Evolutionary conservation across 2,113 vertebrate genomes (phyloP).

Genomic region (Halcyon malimbica): DNA sequence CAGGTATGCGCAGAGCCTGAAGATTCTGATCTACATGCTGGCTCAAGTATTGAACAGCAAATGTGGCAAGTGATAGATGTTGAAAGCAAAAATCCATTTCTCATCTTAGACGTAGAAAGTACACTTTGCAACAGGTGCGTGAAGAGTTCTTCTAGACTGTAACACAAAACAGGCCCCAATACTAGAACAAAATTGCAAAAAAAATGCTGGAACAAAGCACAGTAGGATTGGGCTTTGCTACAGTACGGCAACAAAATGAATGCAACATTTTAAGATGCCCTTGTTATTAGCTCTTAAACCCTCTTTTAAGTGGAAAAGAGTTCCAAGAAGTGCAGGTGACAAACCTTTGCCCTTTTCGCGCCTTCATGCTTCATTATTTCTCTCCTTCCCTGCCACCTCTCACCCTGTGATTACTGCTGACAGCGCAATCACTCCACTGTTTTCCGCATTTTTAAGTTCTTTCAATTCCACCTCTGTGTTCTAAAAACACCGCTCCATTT

Average conservation of each 20-base stretch:
- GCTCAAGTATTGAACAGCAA: neutral
- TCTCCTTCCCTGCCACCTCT: neutral
- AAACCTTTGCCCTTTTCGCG: neutral
- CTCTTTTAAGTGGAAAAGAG: neutral
- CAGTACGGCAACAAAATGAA: neutral
- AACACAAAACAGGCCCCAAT: neutral
- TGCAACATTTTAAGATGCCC: neutral
- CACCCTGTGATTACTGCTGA: neutral
- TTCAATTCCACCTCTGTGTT: neutral
- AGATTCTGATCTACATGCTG: neutral
- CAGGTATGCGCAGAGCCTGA: neutral
- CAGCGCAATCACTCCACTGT: neutral
- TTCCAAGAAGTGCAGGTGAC: neutral
- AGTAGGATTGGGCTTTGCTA: neutral
- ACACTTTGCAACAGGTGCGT: neutral
- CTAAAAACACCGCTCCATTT: neutral
- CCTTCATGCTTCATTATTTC: neutral
- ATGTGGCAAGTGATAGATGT: fast-evolving
- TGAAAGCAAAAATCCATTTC: neutral
- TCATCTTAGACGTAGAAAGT: neutral
- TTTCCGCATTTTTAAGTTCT: neutral
- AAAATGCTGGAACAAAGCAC: neutral
- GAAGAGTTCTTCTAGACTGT: neutral
- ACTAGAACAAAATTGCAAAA: neutral
- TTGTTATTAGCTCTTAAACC: neutral